Evolutionary conservation across 2,113 vertebrate species (phyloP).

Genomic region (Dermatemys mawii): DNA sequence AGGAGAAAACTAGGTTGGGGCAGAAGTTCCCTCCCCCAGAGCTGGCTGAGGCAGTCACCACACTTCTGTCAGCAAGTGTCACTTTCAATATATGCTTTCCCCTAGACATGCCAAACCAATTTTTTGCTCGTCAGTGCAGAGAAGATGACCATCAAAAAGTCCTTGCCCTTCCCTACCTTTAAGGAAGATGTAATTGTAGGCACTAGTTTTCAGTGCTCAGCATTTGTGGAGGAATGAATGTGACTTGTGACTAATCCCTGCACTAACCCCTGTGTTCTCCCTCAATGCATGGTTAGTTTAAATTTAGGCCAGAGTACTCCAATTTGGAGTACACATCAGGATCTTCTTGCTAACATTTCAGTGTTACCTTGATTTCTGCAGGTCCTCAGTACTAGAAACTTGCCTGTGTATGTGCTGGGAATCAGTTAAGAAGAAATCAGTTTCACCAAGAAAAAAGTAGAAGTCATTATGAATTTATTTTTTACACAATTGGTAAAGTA

Average conservation of each 20-base stretch:
- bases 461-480: constrained; percentile 95
- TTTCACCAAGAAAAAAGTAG: constrained; percentile 68
- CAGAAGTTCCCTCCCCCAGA: neutral
- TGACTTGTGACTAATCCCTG: too few species aligned
- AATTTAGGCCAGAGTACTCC: neutral
- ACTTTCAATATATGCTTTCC: neutral
- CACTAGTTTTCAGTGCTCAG: too few species aligned
- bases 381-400: neutral
- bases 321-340: neutral
- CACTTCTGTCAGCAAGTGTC: too few species aligned
- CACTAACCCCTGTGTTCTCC: too few species aligned
- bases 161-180: neutral
- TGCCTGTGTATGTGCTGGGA: neutral
- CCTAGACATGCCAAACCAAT: neutral
- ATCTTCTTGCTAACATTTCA: neutral
- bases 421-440: neutral
- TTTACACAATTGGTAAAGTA: constrained; percentile 94
- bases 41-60: neutral
- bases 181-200: too few species aligned
- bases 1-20: neutral
- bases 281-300: neutral
- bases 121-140: neutral
- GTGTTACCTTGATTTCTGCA: neutral
- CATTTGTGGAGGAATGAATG: too few species aligned
- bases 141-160: neutral